phyloP scores from a whole-genome alignment of 2,888 invertebrate genomes.

The Agapostemon virescens region DNA sequence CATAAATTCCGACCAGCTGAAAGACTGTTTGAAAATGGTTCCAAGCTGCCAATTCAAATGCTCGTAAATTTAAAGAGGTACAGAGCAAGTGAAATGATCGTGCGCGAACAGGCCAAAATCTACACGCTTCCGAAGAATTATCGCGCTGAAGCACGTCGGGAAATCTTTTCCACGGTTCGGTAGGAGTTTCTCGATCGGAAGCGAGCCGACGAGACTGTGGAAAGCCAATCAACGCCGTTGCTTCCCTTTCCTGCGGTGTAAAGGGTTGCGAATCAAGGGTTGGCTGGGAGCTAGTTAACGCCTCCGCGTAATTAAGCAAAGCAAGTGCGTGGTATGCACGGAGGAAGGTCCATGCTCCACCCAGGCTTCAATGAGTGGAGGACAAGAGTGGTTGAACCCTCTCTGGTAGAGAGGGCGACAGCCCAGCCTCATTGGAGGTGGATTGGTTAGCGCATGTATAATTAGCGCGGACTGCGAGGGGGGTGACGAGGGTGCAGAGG shows the following conservation, averaged over 20 bases:
- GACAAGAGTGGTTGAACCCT: constrained; percentile 66
- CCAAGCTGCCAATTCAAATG: not conserved
- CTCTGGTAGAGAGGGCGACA: constrained; percentile 64
- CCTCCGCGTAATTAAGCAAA: constrained; percentile 79
- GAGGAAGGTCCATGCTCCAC: constrained; percentile 71
- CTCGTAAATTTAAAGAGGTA: not conserved
- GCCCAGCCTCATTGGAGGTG: constrained; percentile 65
- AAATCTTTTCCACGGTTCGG: not conserved
- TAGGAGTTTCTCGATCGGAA: constrained; percentile 44
- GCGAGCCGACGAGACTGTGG: constrained; percentile 30
- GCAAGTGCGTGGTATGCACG: constrained; percentile 59
- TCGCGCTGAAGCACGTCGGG: not conserved
- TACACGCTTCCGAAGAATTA: not conserved
- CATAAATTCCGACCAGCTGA: not conserved
- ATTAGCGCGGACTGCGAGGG: constrained; percentile 72
- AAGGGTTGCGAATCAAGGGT: constrained; percentile 74
- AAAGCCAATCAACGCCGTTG: constrained; percentile 69
- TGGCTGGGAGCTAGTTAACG: constrained; percentile 77
- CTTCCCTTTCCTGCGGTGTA: constrained; percentile 64
- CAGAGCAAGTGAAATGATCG: not conserved
- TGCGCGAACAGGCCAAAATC: not conserved
- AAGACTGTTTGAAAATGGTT: not conserved
- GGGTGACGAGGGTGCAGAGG: constrained; percentile 33
- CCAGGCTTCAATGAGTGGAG: constrained; percentile 67
- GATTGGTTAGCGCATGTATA: constrained; percentile 79